phyloP scores from a whole-genome alignment of 2,797 vertebrate species.

The Macrochelys suwanniensis region DNA sequence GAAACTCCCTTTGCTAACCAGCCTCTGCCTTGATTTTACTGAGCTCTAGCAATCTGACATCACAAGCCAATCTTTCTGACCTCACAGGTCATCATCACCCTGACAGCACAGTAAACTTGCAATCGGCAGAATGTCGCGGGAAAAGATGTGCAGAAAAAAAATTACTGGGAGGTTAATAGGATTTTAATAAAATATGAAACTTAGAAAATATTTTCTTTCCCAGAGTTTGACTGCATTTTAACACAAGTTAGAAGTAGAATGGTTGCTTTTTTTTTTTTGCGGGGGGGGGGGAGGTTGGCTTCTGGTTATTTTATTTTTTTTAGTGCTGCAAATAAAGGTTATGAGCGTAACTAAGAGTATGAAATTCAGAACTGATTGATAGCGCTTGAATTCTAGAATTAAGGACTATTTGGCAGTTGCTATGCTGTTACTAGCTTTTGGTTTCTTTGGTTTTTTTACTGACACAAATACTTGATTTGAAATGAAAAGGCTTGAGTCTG shows the following conservation, averaged over 20 bases:
- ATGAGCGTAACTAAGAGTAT: background rate
- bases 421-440: background rate
- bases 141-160: background rate
- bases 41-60: background rate
- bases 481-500: constrained; percentile 7
- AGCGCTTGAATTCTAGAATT: background rate
- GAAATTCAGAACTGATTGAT: background rate
- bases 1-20: background rate
- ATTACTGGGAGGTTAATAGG: background rate
- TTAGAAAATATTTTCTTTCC: background rate
- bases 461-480: constrained; percentile 2
- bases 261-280: background rate
- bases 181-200: background rate
- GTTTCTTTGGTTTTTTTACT: background rate
- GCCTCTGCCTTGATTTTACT: background rate
- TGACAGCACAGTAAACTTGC: fast-evolving
- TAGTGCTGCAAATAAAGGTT: background rate
- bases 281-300: too few relatives aligned
- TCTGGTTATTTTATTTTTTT: background rate
- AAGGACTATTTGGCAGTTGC: background rate
- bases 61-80: background rate
- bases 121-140: background rate
- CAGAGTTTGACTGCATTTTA: background rate
- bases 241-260: background rate
- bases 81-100: background rate